A percentile compares a stretch with the other conserved stretches of the same genome.
Evolutionary conservation across 2,888 invertebrate genomes (phyloP).

Genomic region (Drosophila paucipuncta): DNA sequence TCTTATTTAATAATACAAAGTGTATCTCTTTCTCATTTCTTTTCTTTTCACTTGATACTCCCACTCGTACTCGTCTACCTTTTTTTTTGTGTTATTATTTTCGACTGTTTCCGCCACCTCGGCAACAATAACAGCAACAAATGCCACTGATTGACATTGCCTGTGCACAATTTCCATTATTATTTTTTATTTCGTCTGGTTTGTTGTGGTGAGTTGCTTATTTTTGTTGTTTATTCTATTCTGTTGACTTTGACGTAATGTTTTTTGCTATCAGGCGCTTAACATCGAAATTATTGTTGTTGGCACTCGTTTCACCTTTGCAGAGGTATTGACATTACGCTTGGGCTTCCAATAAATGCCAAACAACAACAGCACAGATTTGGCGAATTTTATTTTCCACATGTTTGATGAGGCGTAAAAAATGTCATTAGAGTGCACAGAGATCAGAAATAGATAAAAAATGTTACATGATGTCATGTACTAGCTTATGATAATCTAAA

Average conservation of each 20-base stretch:
- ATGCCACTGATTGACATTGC: constrained; percentile 71
- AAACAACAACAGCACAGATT: constrained; percentile 20
- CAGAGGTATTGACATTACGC: constrained; percentile 32
- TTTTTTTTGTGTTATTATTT: constrained; percentile 43
- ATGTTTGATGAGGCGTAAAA: constrained; percentile 67
- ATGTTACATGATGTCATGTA: constrained; percentile 15
- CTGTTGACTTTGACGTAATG: constrained; percentile 63
- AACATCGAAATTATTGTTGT: constrained; percentile 43
- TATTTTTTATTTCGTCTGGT: constrained; percentile 45
- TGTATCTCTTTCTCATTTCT: constrained; percentile 48
- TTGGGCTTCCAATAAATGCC: constrained; percentile 30
- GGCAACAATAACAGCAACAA: constrained; percentile 36
- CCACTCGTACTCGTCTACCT: constrained; percentile 22
- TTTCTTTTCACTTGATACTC: constrained; percentile 39
- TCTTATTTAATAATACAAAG: constrained; percentile 76
- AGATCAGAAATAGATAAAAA: constrained; percentile 44
- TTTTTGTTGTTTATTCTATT: constrained; percentile 53
- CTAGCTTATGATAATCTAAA: background rate
- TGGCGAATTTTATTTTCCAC: constrained; percentile 34
- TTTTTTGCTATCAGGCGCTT: constrained; percentile 57
- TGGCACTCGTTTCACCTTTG: constrained; percentile 48
- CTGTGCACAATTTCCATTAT: constrained; percentile 70
- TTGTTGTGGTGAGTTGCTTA: constrained; percentile 9
- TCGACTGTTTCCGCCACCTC: constrained; percentile 45
- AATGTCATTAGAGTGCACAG: constrained; percentile 56